Percentiles rank a stretch among this genome's conserved stretches.
These are phyloP conservation scores for Enteromius afrohamiltoni DNA, from an alignment of 2,797 vertebrate genomes.

Conservation along the genomic window DNA sequence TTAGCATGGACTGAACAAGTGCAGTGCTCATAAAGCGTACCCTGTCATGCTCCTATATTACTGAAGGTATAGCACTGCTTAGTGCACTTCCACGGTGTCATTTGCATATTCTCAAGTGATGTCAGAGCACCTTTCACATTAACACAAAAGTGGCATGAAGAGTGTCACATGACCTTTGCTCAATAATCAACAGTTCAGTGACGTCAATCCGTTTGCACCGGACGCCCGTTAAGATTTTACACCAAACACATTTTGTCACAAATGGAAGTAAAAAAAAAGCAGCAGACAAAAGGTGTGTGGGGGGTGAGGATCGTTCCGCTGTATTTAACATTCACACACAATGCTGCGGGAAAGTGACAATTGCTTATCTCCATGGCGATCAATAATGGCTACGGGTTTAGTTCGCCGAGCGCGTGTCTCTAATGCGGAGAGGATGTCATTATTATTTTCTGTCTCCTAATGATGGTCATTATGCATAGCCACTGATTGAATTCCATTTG, in stretches of 20 bases:
- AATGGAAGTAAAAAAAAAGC: constrained; percentile 40
- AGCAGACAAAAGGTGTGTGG: constrained; percentile 80
- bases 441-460: constrained; percentile 99
- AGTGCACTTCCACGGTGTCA: constrained; percentile 20
- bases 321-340: constrained; percentile 99
- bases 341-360: constrained; percentile 93
- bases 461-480: constrained; percentile 99
- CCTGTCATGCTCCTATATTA: background rate
- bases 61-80: background rate
- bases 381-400: constrained; percentile 99
- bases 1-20: background rate
- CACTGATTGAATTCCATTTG: constrained; percentile 99
- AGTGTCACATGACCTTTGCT: constrained; percentile 31
- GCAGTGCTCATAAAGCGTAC: background rate
- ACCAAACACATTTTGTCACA: constrained; percentile 37
- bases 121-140: constrained; percentile 23
- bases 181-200: constrained; percentile 3
- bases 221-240: constrained; percentile 21
- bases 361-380: constrained; percentile 99
- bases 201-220: background rate
- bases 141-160: constrained; percentile 15
- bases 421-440: constrained; percentile 99
- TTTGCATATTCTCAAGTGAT: constrained; percentile 32
- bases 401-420: constrained; percentile 99
- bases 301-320: constrained; percentile 71